Evolutionary conservation across 2,113 vertebrate genomes (phyloP).

Genomic region (Callocephalon fimbriatum): DNA sequence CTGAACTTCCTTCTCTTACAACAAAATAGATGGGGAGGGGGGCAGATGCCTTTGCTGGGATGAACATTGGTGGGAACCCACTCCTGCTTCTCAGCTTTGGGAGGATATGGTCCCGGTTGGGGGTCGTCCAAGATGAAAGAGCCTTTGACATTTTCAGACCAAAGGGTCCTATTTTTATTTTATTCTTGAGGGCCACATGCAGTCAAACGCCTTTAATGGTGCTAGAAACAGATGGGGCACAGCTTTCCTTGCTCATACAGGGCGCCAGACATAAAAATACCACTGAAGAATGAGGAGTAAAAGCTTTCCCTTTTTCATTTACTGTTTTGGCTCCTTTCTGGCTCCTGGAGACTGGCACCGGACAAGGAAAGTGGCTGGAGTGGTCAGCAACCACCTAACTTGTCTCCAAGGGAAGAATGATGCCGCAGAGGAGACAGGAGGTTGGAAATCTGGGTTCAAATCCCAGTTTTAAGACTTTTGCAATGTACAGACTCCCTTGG

Average conservation of each 20-base stretch:
- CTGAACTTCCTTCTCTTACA: neutral
- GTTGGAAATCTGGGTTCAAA: neutral
- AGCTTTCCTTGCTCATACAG: neutral
- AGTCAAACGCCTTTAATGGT: conserved; percentile 42
- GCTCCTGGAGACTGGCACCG: neutral
- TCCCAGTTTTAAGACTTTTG: neutral
- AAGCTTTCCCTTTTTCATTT: neutral
- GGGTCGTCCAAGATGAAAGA: conserved; percentile 50
- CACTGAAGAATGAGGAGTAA: neutral
- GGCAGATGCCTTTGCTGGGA: neutral
- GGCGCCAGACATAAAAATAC: neutral
- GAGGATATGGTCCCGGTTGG: conserved; percentile 56
- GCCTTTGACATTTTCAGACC: conserved; percentile 55
- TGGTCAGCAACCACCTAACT: rapidly evolving
- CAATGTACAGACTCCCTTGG: neutral
- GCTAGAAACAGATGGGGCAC: conserved; percentile 44
- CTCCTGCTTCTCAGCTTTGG: neutral
- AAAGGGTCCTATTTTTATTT: conserved; percentile 63
- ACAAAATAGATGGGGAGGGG: neutral
- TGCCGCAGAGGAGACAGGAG: neutral
- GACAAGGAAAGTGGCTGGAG: neutral
- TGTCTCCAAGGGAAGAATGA: neutral
- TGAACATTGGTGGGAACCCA: conserved; percentile 19
- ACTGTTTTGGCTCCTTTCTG: neutral
- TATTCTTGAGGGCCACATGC: conserved; percentile 58